Percentiles rank a stretch among this genome's conserved stretches.
Evolutionary conservation across 2,888 invertebrate genomes (phyloP).

Genomic region (Limnephilus lunatus): DNA sequence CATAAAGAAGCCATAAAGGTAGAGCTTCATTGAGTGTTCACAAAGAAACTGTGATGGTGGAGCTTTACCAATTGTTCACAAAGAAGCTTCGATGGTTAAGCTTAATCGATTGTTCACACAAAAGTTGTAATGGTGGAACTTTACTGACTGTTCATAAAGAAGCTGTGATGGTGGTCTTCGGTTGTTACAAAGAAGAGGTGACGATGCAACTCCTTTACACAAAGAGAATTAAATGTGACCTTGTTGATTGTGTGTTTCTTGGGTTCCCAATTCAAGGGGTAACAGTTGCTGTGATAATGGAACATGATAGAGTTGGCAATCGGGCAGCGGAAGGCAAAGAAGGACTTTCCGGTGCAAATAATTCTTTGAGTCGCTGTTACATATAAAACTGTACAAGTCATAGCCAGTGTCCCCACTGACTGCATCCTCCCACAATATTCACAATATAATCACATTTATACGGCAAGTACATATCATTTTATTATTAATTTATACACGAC

Average conservation of each 20-base stretch:
- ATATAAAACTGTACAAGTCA: slow-evolving; percentile 38
- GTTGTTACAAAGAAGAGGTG: not conserved
- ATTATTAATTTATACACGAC: slow-evolving; percentile 32
- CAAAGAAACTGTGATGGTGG: not conserved
- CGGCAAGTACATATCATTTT: slow-evolving; percentile 26
- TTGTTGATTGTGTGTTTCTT: too few relatives aligned
- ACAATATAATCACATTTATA: slow-evolving; percentile 37
- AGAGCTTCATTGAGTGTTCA: not conserved
- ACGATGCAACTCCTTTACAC: not conserved
- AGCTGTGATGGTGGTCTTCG: not conserved
- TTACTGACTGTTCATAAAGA: not conserved
- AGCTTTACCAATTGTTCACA: not conserved
- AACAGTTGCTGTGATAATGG: not conserved
- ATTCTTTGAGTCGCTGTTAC: slow-evolving; percentile 2
- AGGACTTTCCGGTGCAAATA: not conserved
- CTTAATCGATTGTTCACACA: not conserved
- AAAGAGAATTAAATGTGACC: not conserved
- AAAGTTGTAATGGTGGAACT: not conserved
- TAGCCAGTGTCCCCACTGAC: not conserved
- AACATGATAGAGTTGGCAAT: not conserved
- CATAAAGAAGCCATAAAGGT: not conserved
- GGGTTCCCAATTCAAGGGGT: not conserved
- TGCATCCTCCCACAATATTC: slow-evolving; percentile 27
- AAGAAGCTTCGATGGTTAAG: not conserved
- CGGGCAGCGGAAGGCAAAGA: not conserved